Conservation (phyloP, 2,888 invertebrate species). For the Pyrochroa serraticornis region DNA sequence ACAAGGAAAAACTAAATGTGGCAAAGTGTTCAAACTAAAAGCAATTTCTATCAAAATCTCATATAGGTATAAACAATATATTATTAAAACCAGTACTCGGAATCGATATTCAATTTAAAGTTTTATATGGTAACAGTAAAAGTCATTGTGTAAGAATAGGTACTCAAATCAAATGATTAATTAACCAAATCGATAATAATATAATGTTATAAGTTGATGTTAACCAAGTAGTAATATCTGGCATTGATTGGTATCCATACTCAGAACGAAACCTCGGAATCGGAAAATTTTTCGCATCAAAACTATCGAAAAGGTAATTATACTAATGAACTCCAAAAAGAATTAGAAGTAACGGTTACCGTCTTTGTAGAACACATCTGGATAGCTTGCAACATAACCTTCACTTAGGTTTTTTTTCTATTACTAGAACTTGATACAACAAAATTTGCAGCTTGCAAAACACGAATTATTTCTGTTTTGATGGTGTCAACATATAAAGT, state of each 20-base stretch:
- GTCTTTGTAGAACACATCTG: slow-evolving; percentile 84
- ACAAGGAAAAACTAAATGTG: too few species aligned
- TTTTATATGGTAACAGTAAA: too few species aligned
- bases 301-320: slow-evolving; percentile 80
- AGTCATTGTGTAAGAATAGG: too few species aligned
- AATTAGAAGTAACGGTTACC: slow-evolving; percentile 65
- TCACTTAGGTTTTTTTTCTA: slow-evolving; percentile 74
- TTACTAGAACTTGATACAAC: slow-evolving; percentile 92
- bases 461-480: slow-evolving; percentile 64
- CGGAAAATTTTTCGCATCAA: slow-evolving; percentile 79
- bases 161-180: too few species aligned
- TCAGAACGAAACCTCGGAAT: slow-evolving; percentile 90
- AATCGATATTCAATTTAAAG: too few species aligned
- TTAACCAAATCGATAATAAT: too few species aligned
- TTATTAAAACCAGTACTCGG: too few species aligned
- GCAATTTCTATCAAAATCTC: too few species aligned
- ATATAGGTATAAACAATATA: too few species aligned
- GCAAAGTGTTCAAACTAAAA: too few species aligned
- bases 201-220: slow-evolving; percentile 63
- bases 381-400: slow-evolving; percentile 78
- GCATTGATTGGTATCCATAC: slow-evolving; percentile 93
- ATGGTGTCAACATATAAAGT: slow-evolving; percentile 83
- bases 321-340: slow-evolving; percentile 81
- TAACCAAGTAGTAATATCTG: slow-evolving; percentile 71
- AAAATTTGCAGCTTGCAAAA: slow-evolving; percentile 70